Conservation (phyloP, 2,113 vertebrate genomes). For the Procavia capensis region DNA sequence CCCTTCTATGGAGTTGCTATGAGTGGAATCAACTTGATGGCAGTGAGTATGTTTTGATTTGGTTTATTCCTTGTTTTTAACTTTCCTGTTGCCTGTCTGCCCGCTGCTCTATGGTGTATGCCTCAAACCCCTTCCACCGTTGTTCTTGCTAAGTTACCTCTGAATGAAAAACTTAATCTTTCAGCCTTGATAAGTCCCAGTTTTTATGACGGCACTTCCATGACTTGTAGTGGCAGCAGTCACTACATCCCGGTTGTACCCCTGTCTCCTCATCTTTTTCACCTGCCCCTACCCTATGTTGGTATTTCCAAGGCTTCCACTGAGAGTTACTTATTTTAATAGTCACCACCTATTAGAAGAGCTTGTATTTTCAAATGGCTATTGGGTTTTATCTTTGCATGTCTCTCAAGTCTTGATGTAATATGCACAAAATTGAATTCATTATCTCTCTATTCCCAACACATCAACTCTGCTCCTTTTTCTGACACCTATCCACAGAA, state of each 20-base stretch:
- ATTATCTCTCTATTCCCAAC: not conserved
- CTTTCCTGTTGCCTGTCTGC: not conserved
- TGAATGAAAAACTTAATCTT: not conserved
- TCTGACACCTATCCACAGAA: not conserved
- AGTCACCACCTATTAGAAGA: not conserved
- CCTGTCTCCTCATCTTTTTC: not conserved
- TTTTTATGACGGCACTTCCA: not conserved
- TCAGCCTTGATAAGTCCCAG: not conserved
- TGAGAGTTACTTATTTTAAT: not conserved
- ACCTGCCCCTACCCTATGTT: not conserved
- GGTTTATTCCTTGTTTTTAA: no score
- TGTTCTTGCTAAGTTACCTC: not conserved
- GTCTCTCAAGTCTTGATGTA: not conserved
- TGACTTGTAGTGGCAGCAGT: not conserved
- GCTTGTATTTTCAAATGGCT: not conserved
- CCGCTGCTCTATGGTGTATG: not conserved
- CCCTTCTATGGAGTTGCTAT: no score
- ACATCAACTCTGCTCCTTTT: not conserved
- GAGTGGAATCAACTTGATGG: no score
- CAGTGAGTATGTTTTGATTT: no score
- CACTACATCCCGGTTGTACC: rapidly evolving
- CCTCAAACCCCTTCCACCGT: not conserved
- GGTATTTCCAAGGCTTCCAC: not conserved
- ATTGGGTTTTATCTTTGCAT: not conserved
- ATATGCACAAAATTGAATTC: not conserved